Evolutionary conservation across 2,113 vertebrate species (phyloP), one percentile per base, ranked within the genome.

Genomic region (Herpetotheres cachinnans): DNA sequence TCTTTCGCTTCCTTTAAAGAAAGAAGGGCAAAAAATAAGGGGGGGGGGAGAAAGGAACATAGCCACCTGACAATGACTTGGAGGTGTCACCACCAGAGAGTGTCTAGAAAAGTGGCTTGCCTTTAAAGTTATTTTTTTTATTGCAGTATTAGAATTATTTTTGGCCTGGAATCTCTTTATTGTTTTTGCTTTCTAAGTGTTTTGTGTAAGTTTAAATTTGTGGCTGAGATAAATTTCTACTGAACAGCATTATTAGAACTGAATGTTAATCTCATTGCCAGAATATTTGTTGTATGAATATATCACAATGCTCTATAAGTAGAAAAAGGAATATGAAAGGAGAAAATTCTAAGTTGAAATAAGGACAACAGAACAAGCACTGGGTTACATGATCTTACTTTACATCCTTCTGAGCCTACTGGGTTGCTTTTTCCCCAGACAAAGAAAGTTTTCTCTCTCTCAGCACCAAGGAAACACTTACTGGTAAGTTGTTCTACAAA

Each of bases 1-100:
- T 99, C 96, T 87, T 98, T 98, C 55, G 96, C 98, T 92, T 97
- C 97, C 96, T 98, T 99, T 90, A 92, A 92, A 82, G 49, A 50
- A 59, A 72, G 58, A 42, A 90, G 40, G 56, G 30, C 20, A 30
- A 54, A 30, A 49, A 32, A 32, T 12, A 42, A 14, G 42, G 46
- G 46, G 46, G 17, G 46, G 46, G 16, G 46, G 44, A 84, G 74
- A 92, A 87, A 55, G 74, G 16, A 77, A 56, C 10, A 19, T 11
- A 5, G 30, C 25, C 56, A 82, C 61, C 62, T 88, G 32, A 88
- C 54, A 70, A 38, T 59, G 26, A 74, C n/a, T 85, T 88, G 16
- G 9, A 86, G 15, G 77, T 74, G 18, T 36, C 63, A 79, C 16
- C 24, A 76, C 16, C 24, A 76, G 26, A 49, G 36, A 74, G 19